Evolutionary conservation across 1,140 invertebrate genomes (phyloP).

Genomic region (Lepidotrigona ventralis): DNA sequence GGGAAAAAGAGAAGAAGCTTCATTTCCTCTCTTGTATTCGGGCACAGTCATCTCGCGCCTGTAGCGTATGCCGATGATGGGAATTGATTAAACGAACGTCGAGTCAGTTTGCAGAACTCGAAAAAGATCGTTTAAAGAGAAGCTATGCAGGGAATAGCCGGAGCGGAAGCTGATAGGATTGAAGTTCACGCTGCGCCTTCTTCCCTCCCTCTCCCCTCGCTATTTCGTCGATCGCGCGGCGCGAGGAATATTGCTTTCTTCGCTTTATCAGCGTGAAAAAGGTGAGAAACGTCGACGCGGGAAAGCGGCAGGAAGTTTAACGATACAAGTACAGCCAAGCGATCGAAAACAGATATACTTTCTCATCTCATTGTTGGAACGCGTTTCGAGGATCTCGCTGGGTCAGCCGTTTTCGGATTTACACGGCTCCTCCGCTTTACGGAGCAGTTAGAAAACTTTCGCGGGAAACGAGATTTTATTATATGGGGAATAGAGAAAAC

Average conservation of each 20-base stretch:
- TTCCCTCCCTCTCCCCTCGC: too few relatives aligned
- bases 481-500: too few relatives aligned
- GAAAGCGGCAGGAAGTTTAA: conserved; percentile 14
- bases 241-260: background rate
- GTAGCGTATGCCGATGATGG: background rate
- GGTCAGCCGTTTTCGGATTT: too few relatives aligned
- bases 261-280: conserved; percentile 18
- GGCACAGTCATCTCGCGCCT: background rate
- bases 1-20: conserved; percentile 1
- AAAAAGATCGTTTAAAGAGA: conserved; percentile 28
- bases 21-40: background rate
- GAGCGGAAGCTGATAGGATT: conserved; percentile 13
- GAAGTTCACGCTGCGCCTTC: conserved; percentile 6
- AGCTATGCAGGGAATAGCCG: background rate
- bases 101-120: conserved; percentile 2
- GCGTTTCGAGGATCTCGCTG: background rate
- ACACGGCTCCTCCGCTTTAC: too few relatives aligned
- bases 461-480: too few relatives aligned
- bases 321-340: conserved; percentile 19
- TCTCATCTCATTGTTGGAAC: conserved; percentile 23
- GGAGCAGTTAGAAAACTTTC: too few relatives aligned
- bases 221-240: background rate
- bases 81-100: conserved; percentile 25
- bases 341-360: conserved; percentile 26
- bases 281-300: conserved; percentile 29